These are phyloP conservation scores for Drosophila funebris DNA, from an alignment of 1,140 invertebrate genomes.

Conservation along the genomic window DNA sequence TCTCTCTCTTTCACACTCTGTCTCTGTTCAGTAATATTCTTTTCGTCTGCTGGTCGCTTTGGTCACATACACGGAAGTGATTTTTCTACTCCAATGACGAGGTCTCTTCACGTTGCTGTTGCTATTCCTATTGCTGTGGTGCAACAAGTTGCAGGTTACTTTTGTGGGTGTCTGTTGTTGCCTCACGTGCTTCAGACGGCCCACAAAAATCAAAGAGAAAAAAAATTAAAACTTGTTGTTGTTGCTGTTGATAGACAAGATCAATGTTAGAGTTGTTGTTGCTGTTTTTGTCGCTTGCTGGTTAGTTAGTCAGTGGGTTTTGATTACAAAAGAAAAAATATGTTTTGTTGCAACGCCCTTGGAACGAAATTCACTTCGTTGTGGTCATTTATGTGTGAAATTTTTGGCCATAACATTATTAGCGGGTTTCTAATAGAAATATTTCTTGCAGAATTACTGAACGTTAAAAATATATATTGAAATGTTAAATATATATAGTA, in stretches of 20 bases:
- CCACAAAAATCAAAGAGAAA: slow-evolving; percentile 17
- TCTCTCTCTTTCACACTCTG: not conserved
- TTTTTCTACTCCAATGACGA: slow-evolving; percentile 76
- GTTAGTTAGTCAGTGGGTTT: slow-evolving; percentile 60
- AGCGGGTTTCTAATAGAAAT: not conserved
- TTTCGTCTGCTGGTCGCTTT: slow-evolving; percentile 65
- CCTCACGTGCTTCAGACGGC: slow-evolving; percentile 59
- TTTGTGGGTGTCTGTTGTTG: slow-evolving; percentile 64
- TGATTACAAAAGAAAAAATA: slow-evolving; percentile 45
- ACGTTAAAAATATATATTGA: no score
- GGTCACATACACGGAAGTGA: slow-evolving; percentile 81
- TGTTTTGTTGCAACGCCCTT: slow-evolving; percentile 57
- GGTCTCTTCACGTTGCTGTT: slow-evolving; percentile 39
- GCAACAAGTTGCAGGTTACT: slow-evolving; percentile 62
- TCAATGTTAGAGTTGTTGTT: slow-evolving; percentile 45
- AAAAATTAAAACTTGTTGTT: slow-evolving; percentile 5
- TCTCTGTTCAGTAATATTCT: slow-evolving; percentile 52
- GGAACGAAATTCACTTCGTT: slow-evolving; percentile 59
- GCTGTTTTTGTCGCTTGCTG: slow-evolving; percentile 20
- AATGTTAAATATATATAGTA: not conserved
- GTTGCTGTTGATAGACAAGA: slow-evolving; percentile 55
- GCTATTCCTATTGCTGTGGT: slow-evolving; percentile 36
- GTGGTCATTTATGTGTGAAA: slow-evolving; percentile 53
- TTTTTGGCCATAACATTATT: not conserved
- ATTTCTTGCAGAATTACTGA: no score